Base-by-base conservation (phyloP, 2,797 vertebrate genomes). In the Micromesistius poutassou region DNA sequence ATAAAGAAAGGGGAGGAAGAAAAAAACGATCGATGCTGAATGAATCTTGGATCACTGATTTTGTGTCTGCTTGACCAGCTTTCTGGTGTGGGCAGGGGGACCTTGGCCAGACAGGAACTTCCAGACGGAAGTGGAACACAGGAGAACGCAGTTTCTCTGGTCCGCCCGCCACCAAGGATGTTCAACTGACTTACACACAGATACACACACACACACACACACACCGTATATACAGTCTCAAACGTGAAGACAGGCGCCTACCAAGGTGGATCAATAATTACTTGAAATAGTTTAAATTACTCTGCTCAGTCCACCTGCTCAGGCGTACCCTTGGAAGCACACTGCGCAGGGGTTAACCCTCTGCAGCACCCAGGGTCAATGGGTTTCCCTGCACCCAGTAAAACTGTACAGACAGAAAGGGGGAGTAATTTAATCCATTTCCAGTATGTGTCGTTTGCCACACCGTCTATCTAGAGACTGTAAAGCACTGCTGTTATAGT, bases 1-100 rank as follows among this genome's bases (percentile, higher is more conserved):
- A 73, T 38, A 73, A 73, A 35, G 16, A 22, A 1, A 62, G 25
- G 55, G 55, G 7, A 62, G 55, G n/a, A 62, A 9, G 22, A 82
- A 80, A 83, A 72, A 77, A 85, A 88, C 2, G 71, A 77, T 89
- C 81, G 72, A 88, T 90, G 83, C 22, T 31, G 78, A 85, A 85
- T 88, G 82, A 87, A 79, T 81, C 13, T 30, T 76, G 86, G 85
- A 84, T 91, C 88, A 88, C 85, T 76, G 87, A 35, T 76, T 86
- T 77, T 72, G 68, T 55, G 74, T 82, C 72, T 71, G 79, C 87
- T 82, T 42, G 76, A 82, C 85, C 88, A 82, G 77, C 76, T 83
- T 78, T 86, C 76, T 16, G 68, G 77, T 62, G 13, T 77, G 80
- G 46, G 35, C 74, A 83, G 36, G 36, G 77, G 75, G 78, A 82